Conservation (phyloP, 2,888 invertebrate genomes). For the Drosophila dives region DNA sequence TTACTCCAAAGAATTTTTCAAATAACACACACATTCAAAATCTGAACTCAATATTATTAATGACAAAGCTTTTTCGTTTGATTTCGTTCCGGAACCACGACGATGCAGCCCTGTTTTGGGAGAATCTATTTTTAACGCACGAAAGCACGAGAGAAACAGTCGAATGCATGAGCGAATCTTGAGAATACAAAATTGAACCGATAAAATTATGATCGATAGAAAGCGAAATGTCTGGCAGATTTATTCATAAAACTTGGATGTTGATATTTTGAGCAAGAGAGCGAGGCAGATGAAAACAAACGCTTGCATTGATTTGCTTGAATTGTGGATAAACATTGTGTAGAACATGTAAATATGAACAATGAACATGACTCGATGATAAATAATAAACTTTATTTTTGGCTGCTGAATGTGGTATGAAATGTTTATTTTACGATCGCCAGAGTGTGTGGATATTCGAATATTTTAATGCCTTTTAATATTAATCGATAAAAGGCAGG, state of each 20-base stretch:
- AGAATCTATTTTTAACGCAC: constrained; percentile 33
- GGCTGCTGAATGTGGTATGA: constrained; percentile 28
- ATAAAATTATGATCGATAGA: constrained; percentile 73
- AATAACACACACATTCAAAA: not conserved
- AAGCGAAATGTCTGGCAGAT: constrained; percentile 54
- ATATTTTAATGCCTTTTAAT: constrained; percentile 68
- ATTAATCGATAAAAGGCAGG: constrained; percentile 52
- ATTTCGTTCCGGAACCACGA: constrained; percentile 23
- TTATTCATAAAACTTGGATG: constrained; percentile 57
- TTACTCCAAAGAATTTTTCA: not conserved
- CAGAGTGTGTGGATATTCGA: constrained; percentile 64
- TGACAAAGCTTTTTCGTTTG: not conserved
- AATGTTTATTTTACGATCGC: constrained; percentile 71
- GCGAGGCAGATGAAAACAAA: constrained; percentile 37
- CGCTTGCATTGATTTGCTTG: constrained; percentile 25
- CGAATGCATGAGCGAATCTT: constrained; percentile 30
- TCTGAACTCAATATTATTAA: not conserved
- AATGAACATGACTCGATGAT: constrained; percentile 59
- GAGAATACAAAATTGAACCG: constrained; percentile 46
- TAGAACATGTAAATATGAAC: constrained; percentile 53
- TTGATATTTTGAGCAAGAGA: constrained; percentile 24
- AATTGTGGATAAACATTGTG: constrained; percentile 48
- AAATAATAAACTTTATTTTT: constrained; percentile 63
- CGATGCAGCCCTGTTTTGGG: constrained; percentile 48
- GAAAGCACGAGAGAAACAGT: constrained; percentile 6